Conservation (phyloP, 1,140 invertebrate genomes). For the Pentalonia nigronervosa region DNA sequence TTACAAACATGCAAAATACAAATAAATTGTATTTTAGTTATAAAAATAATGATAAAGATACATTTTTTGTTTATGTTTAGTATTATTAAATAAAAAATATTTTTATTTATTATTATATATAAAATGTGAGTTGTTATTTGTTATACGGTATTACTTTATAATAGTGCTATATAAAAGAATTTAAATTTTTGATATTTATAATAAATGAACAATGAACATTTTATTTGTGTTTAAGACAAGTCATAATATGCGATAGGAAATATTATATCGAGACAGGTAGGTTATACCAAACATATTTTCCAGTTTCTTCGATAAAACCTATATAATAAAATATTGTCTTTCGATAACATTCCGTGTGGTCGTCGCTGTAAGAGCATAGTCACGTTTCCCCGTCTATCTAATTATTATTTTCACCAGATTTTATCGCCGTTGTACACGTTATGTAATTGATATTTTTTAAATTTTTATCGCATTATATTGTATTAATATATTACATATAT, state of each 20-base stretch:
- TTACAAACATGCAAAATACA: no score
- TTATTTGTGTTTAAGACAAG: background rate
- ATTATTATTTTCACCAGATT: background rate
- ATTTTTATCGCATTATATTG: background rate
- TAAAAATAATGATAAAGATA: no score
- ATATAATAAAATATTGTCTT: background rate
- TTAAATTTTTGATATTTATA: background rate
- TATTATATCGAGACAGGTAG: background rate
- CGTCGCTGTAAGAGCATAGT: background rate
- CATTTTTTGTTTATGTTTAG: no score
- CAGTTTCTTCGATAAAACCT: background rate
- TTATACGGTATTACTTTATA: background rate
- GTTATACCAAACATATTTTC: background rate
- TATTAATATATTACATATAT: background rate
- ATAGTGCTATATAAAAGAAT: background rate
- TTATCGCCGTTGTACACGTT: background rate
- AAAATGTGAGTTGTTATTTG: background rate
- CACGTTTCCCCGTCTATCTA: background rate
- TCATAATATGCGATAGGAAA: background rate
- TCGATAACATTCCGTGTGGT: background rate
- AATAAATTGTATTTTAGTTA: no score
- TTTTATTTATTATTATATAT: background rate
- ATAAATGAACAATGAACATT: background rate
- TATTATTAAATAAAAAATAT: no score
- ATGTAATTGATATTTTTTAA: background rate